Percentiles rank a stretch among this genome's conserved stretches.
phyloP scores from a whole-genome alignment of 2,797 vertebrate species.

The Anabas testudineus region DNA sequence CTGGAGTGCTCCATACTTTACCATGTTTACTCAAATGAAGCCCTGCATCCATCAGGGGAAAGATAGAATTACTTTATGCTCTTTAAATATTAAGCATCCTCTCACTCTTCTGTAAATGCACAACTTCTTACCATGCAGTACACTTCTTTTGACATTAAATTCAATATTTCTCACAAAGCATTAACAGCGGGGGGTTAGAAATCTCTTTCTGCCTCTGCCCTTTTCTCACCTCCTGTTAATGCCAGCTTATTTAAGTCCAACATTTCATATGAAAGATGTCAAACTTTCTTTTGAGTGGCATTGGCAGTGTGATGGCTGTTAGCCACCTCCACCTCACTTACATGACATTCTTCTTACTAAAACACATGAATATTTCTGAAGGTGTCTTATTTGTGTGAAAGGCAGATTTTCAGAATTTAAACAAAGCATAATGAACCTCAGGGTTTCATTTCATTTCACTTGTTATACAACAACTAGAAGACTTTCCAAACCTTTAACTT shows the following conservation, averaged over 20 bases:
- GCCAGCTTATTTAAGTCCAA: constrained; percentile 18
- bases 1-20: constrained; percentile 34
- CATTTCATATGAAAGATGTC: constrained; percentile 4
- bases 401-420: constrained; percentile 43
- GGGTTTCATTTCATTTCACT: constrained; percentile 13
- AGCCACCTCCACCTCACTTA: constrained; percentile 14
- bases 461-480: constrained; percentile 4
- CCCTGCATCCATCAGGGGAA: constrained; percentile 62
- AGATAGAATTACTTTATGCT: constrained; percentile 68
- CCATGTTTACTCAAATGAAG: constrained; percentile 64
- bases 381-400: constrained; percentile 8
- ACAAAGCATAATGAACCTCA: constrained; percentile 30
- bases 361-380: constrained; percentile 20
- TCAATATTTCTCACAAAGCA: constrained; percentile 67
- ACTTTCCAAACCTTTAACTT: constrained; percentile 1
- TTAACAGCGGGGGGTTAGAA: constrained; percentile 38
- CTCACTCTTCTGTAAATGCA: constrained; percentile 59
- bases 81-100: constrained; percentile 70
- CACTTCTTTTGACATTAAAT: constrained; percentile 66
- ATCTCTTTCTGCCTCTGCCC: constrained; percentile 22
- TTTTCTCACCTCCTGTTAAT: constrained; percentile 29
- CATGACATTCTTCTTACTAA: constrained; percentile 12
- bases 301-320: constrained; percentile 24
- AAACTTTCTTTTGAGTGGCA: constrained; percentile 16
- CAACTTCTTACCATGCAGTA: constrained; percentile 50